Percentiles rank a stretch among this genome's conserved stretches.
phyloP scores from a whole-genome alignment of 2,888 invertebrate genomes.

The Nomada hirtipes region DNA sequence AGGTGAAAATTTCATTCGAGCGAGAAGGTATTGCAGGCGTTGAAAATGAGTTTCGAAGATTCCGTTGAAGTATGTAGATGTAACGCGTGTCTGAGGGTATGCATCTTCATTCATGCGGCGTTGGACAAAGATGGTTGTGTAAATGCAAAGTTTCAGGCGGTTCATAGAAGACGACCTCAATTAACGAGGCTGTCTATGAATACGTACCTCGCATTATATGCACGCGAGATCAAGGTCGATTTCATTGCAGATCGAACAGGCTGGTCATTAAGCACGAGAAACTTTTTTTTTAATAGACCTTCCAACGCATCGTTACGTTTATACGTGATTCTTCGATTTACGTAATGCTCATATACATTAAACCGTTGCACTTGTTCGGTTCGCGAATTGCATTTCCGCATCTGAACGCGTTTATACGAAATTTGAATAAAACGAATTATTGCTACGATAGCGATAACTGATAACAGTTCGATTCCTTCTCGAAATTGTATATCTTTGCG shows the following conservation, averaged over 20 bases:
- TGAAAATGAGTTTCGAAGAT: too few species aligned
- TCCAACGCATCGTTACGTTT: slow-evolving; percentile 14
- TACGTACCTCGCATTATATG: slow-evolving; percentile 52
- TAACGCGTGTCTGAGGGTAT: background rate
- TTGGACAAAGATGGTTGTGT: slow-evolving; percentile 1
- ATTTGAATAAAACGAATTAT: background rate
- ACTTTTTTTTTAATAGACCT: slow-evolving; percentile 38
- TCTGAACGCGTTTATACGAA: background rate
- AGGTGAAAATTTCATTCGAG: too few species aligned
- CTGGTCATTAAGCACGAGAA: slow-evolving; percentile 52
- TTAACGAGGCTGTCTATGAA: slow-evolving; percentile 68
- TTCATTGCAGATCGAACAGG: slow-evolving; percentile 62
- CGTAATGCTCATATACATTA: slow-evolving; percentile 41
- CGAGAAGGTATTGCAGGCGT: too few species aligned
- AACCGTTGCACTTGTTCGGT: slow-evolving; percentile 8
- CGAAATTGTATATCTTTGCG: background rate
- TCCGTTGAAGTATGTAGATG: background rate
- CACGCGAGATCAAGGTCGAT: slow-evolving; percentile 70
- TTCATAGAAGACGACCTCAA: slow-evolving; percentile 65
- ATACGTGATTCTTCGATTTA: slow-evolving; percentile 33
- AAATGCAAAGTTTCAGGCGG: slow-evolving; percentile 37
- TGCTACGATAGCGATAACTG: too few species aligned
- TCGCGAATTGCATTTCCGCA: slow-evolving; percentile 12
- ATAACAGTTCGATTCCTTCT: background rate
- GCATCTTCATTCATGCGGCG: slow-evolving; percentile 27